These are phyloP conservation scores for Tinea semifulvella DNA, from an alignment of 2,888 invertebrate genomes.

Conservation along the genomic window DNA sequence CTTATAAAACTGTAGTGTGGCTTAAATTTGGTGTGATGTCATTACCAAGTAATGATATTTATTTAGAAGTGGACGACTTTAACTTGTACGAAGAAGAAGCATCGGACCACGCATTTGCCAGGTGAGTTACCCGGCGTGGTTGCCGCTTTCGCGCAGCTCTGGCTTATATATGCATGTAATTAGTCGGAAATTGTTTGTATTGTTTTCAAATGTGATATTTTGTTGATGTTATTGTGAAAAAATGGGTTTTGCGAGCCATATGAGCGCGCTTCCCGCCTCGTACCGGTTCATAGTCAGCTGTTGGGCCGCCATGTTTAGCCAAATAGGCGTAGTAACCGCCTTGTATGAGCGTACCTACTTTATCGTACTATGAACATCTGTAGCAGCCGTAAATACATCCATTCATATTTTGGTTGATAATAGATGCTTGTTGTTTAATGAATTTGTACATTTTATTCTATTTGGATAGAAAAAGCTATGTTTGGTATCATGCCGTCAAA, in stretches of 20 bases:
- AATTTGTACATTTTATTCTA: background rate
- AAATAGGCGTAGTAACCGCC: constrained; percentile 63
- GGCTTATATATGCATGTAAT: background rate
- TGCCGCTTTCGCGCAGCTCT: background rate
- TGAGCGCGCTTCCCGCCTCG: constrained; percentile 21
- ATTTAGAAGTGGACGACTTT: constrained; percentile 64
- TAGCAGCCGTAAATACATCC: constrained; percentile 31
- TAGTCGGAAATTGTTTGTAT: background rate
- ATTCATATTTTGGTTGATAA: constrained; percentile 29
- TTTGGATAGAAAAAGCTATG: background rate
- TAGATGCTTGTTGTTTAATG: background rate
- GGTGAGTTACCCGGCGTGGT: constrained; percentile 62
- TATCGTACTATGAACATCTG: constrained; percentile 38
- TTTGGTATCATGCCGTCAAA: constrained; percentile 1
- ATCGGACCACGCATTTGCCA: constrained; percentile 62
- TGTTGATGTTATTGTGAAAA: constrained; percentile 5
- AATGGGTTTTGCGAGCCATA: constrained; percentile 3
- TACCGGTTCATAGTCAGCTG: constrained; percentile 63
- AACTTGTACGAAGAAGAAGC: constrained; percentile 65
- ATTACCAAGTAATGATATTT: constrained; percentile 65
- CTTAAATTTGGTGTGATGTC: constrained; percentile 52
- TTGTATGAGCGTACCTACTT: constrained; percentile 23
- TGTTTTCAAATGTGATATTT: background rate
- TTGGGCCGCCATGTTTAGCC: constrained; percentile 66
- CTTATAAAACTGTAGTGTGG: constrained; percentile 29